Evolutionary conservation across 1,140 invertebrate species (phyloP).

Genomic region (Eriosoma lanigerum): DNA sequence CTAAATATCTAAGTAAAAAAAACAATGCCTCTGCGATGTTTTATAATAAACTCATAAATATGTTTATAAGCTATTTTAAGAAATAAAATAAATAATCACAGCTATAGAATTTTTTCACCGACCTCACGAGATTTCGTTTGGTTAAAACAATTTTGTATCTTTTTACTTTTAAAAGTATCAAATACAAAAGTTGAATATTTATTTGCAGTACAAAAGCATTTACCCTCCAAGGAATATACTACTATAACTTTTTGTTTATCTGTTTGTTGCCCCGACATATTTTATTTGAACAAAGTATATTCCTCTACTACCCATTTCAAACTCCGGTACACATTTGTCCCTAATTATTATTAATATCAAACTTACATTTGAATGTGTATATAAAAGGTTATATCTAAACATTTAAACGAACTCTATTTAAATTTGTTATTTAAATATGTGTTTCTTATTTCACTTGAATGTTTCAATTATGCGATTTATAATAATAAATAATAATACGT

Average conservation of each 20-base stretch:
- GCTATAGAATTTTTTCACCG: no score
- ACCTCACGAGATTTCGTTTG: background rate
- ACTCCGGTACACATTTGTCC: background rate
- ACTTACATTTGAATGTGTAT: background rate
- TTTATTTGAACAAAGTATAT: background rate
- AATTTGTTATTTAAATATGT: no score
- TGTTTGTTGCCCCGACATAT: background rate
- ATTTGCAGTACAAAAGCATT: background rate
- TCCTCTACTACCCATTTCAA: background rate
- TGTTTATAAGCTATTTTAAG: no score
- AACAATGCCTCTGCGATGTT: no score
- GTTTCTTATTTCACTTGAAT: no score
- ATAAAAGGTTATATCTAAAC: no score
- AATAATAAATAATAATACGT: no score
- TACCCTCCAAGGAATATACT: background rate
- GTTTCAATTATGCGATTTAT: no score
- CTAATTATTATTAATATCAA: background rate
- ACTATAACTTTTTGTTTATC: background rate
- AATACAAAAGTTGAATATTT: background rate
- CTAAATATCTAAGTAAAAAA: no score
- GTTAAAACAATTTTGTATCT: background rate
- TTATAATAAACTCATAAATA: no score
- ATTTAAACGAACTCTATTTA: no score
- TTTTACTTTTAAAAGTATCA: background rate
- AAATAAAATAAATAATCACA: no score